Base-by-base conservation (phyloP, 2,113 vertebrate genomes). In the Ceyx melanurus region DNA sequence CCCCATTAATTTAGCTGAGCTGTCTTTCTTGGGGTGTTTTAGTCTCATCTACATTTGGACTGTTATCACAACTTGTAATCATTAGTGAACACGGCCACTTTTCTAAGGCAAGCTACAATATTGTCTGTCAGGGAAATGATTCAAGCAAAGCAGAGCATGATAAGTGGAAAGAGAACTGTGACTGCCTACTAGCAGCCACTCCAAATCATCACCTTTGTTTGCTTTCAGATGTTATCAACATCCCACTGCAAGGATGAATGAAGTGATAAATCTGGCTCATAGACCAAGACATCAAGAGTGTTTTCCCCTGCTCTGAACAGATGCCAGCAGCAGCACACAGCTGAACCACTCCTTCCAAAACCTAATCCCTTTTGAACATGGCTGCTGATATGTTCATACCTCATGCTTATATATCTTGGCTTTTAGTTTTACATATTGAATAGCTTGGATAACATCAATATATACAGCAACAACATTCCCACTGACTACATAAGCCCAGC, bases 171-270 rank as follows among this genome's bases (percentile, higher is more conserved):
- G 78, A 93, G 91, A 84, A 70, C 80, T 37, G 21, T 0, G 19
- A 66, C 4, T 82, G 81, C 67, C 87, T 90, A 73, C 82, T 73
- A 89, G 82, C 94, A 96, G 91, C 86, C 94, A 79, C 84, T 87
- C 86, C 90, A 90, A 88, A 89, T 94, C 96, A 93, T 92, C 92
- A 94, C 96, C 90, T 94, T 94, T 89, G 90, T 96, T 95, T 96
- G 91, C 94, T 94, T 96, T 95, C 81, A 92, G 96, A 96, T 94
- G 81, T 76, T 96, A 96, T 96, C 94, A 95, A 80, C 87, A 82
- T 96, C 86, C 91, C 80, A 79, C 89, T 22, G 5, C 67, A 89
- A 92, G 78, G 81, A 96, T 95, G 89, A 95, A 96, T 94, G 96
- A 94, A 96, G 92, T 96, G 95, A 90, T 85, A 95, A 37, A 88